Conservation (phyloP, 2,888 invertebrate genomes). For the Amblyteles armatorius region DNA sequence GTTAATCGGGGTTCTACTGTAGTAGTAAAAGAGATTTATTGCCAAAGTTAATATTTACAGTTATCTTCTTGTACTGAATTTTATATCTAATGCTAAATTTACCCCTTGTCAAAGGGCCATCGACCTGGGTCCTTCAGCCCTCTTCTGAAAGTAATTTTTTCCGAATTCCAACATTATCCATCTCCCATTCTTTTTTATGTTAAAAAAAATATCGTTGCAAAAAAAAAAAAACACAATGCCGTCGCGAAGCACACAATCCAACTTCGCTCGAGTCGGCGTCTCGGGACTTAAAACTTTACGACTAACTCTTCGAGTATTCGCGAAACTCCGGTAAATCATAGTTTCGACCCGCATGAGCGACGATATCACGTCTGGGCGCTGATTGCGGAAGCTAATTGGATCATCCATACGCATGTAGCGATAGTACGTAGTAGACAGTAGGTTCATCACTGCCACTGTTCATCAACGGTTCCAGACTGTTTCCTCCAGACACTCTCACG, state of each 20-base stretch:
- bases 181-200: no score
- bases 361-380: slow-evolving; percentile 6
- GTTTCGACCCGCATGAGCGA: not conserved
- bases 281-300: not conserved
- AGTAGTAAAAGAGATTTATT: no score
- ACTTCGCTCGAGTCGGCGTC: not conserved
- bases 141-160: no score
- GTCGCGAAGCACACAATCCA: not conserved
- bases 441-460: slow-evolving; percentile 14
- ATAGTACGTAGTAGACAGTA: not conserved
- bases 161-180: no score
- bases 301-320: not conserved
- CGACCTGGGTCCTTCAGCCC: no score
- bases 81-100: no score
- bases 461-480: slow-evolving; percentile 12
- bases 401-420: not conserved
- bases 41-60: no score
- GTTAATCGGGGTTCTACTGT: no score
- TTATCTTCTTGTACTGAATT: no score
- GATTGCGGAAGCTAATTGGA: slow-evolving; percentile 20
- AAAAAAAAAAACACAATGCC: not conserved
- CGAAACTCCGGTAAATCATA: slow-evolving; percentile 9
- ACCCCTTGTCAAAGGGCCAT: no score
- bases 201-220: not conserved
- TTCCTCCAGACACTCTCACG: not conserved